Percentiles rank a stretch among this genome's conserved stretches.
Conservation (phyloP, 2,888 invertebrate genomes). For the Apotomis capreana region DNA sequence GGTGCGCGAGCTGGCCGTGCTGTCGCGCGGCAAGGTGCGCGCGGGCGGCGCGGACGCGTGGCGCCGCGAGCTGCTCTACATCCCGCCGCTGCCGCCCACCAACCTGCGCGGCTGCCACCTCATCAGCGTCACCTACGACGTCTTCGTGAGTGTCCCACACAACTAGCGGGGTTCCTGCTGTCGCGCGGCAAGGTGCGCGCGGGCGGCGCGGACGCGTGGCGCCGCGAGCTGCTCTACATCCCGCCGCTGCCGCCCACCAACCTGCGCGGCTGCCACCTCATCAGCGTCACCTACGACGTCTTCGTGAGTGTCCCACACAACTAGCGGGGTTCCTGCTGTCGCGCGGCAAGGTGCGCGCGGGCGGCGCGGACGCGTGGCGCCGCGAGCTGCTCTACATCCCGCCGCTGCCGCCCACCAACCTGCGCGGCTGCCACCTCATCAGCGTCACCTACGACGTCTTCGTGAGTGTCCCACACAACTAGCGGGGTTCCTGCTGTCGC, state of each 20-base stretch:
- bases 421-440: slow-evolving; percentile 96
- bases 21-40: slow-evolving; percentile 91
- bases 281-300: slow-evolving; percentile 96
- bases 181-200: slow-evolving; percentile 91
- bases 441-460: slow-evolving; percentile 96
- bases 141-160: slow-evolving; percentile 88
- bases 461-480: slow-evolving; percentile 84
- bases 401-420: slow-evolving; percentile 96
- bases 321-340: no score
- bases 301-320: slow-evolving; percentile 86
- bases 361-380: slow-evolving; percentile 92
- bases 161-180: no score
- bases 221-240: slow-evolving; percentile 94
- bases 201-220: slow-evolving; percentile 92
- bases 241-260: slow-evolving; percentile 97
- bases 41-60: slow-evolving; percentile 92
- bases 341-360: slow-evolving; percentile 91
- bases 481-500: no score
- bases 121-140: slow-evolving; percentile 96
- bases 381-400: slow-evolving; percentile 96
- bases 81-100: slow-evolving; percentile 97
- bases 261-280: slow-evolving; percentile 96
- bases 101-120: slow-evolving; percentile 96
- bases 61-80: slow-evolving; percentile 94
- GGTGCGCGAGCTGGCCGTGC: slow-evolving; percentile 91